Evolutionary conservation across 1,140 invertebrate genomes (phyloP).

Genomic region (Leptinotarsa defecta): DNA sequence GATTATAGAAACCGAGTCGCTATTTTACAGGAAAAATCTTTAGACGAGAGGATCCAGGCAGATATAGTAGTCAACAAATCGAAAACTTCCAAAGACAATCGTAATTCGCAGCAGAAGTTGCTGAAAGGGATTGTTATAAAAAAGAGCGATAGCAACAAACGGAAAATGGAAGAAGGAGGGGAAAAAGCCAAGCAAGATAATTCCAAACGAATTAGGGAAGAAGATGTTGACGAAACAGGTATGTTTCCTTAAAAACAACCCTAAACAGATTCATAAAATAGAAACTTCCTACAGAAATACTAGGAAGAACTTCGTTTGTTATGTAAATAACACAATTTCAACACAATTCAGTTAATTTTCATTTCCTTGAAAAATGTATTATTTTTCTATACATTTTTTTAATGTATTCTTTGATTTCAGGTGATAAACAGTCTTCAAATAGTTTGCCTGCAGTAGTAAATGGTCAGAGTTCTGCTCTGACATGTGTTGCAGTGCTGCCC

Average conservation of each 20-base stretch:
- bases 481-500: conserved; percentile 76
- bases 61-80: conserved; percentile 58
- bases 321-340: too few relatives aligned
- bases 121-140: conserved; percentile 66
- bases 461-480: conserved; percentile 55
- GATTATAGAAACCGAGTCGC: conserved; percentile 82
- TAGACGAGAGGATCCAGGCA: conserved; percentile 67
- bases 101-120: conserved; percentile 62
- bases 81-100: conserved; percentile 41
- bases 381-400: too few relatives aligned
- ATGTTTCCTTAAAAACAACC: conserved; percentile 31
- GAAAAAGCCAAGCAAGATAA: conserved; percentile 46
- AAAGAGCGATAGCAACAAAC: conserved; percentile 62
- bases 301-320: too few relatives aligned
- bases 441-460: conserved; percentile 1
- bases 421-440: neutral
- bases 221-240: conserved; percentile 31
- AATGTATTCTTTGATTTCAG: neutral
- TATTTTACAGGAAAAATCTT: conserved; percentile 74
- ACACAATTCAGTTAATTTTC: too few relatives aligned
- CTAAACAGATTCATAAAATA: conserved; percentile 33
- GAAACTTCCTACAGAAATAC: neutral
- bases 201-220: conserved; percentile 37
- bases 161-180: conserved; percentile 64
- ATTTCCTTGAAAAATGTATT: too few relatives aligned